phyloP scores from a whole-genome alignment of 2,113 vertebrate species.

The Triplophysa rosa region DNA sequence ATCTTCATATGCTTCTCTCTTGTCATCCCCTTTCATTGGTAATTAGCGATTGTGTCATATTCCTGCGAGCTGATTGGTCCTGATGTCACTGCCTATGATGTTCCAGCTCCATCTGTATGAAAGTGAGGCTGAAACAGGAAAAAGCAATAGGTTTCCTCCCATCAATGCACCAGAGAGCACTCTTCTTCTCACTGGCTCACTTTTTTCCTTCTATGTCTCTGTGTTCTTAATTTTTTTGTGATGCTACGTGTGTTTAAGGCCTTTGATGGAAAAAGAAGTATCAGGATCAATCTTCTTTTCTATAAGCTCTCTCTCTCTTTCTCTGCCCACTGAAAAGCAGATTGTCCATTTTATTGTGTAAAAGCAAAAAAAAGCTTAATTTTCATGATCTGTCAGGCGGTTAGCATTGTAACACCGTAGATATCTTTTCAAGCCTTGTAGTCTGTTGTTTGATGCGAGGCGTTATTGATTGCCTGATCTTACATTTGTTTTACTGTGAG shows the following conservation, averaged over 20 bases:
- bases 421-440: conserved; percentile 23
- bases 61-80: conserved; percentile 32
- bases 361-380: conserved; percentile 1
- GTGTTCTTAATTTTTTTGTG: conserved; percentile 52
- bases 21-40: conserved; percentile 59
- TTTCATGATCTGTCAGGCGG: neutral
- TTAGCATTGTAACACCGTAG: conserved; percentile 21
- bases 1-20: conserved; percentile 19
- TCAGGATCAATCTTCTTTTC: conserved; percentile 67
- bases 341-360: conserved; percentile 3
- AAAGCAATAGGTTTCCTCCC: conserved; percentile 62
- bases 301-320: conserved; percentile 53
- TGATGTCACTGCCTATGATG: neutral
- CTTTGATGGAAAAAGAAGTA: conserved; percentile 67
- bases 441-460: conserved; percentile 43
- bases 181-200: conserved; percentile 54
- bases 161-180: conserved; percentile 67
- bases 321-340: neutral
- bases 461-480: conserved; percentile 50
- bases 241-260: conserved; percentile 75
- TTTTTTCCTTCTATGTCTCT: neutral
- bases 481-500: conserved; percentile 44
- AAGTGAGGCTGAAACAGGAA: conserved; percentile 3
- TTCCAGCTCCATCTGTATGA: neutral
- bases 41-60: conserved; percentile 66